phyloP scores from a whole-genome alignment of 2,888 invertebrate genomes.

The Halictus quadricinctus region DNA sequence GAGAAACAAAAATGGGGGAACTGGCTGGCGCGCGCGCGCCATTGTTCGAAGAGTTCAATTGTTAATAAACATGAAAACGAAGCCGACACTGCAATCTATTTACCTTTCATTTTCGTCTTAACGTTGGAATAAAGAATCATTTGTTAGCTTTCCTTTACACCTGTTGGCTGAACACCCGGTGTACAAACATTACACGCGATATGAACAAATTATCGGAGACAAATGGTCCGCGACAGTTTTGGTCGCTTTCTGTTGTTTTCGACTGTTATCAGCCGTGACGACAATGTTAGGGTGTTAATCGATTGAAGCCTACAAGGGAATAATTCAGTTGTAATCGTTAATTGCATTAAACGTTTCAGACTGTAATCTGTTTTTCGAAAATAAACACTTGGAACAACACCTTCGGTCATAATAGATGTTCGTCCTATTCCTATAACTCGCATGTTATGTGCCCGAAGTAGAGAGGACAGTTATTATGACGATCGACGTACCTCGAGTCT shows the following conservation, averaged over 20 bases:
- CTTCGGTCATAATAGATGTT: background rate
- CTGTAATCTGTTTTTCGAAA: background rate
- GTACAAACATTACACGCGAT: constrained; percentile 7
- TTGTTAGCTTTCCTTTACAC: background rate
- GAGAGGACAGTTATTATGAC: background rate
- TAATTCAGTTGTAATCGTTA: background rate
- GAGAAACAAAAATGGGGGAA: background rate
- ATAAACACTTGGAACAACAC: background rate
- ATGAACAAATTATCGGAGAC: background rate
- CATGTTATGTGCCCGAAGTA: background rate
- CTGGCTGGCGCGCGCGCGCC: background rate
- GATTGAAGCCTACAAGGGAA: background rate
- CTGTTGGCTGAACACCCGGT: background rate
- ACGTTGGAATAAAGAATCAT: background rate
- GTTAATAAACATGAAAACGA: constrained; percentile 3
- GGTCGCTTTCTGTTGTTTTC: constrained; percentile 23
- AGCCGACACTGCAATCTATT: background rate
- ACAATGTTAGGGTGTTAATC: background rate
- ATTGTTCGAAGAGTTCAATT: background rate
- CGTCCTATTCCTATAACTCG: background rate
- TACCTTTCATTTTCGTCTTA: background rate
- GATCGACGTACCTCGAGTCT: background rate
- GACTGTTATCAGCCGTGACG: background rate
- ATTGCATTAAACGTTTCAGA: background rate
- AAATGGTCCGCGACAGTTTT: background rate